These are phyloP conservation scores for Dicentrarchus labrax DNA, from an alignment of 2,113 vertebrate genomes.

Conservation along the genomic window DNA sequence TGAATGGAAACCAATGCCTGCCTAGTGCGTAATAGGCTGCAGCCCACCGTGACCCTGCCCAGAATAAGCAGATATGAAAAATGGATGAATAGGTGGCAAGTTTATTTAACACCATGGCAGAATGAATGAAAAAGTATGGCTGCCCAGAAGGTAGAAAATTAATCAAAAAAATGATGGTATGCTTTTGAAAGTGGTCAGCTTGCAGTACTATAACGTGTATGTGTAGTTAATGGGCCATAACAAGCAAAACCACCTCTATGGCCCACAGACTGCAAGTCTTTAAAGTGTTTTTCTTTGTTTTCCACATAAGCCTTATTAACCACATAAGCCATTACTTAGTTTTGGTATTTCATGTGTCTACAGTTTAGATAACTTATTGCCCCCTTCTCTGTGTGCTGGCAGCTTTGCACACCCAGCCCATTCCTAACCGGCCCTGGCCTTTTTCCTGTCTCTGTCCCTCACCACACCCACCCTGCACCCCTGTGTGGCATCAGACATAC, in stretches of 20 bases:
- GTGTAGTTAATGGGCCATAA: slow-evolving; percentile 16
- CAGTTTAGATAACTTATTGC: slow-evolving; percentile 73
- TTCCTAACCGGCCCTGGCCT: slow-evolving; percentile 49
- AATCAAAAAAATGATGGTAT: neutral
- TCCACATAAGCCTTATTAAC: slow-evolving; percentile 36
- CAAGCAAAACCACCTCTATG: slow-evolving; percentile 10
- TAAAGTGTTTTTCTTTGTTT: slow-evolving; percentile 31
- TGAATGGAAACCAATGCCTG: neutral
- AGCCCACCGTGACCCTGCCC: neutral
- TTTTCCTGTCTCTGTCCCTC: slow-evolving; percentile 58
- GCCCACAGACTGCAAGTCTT: neutral
- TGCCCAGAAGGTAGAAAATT: neutral
- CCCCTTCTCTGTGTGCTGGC: slow-evolving; percentile 32
- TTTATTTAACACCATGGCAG: neutral
- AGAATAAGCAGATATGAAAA: neutral
- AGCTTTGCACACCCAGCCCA: slow-evolving; percentile 44
- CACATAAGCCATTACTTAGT: slow-evolving; percentile 32
- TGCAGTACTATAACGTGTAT: neutral
- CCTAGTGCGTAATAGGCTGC: neutral
- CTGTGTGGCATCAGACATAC: slow-evolving; percentile 70
- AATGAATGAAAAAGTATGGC: neutral
- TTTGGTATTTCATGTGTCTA: slow-evolving; percentile 51
- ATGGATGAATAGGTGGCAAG: neutral
- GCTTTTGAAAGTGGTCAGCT: slow-evolving; percentile 12
- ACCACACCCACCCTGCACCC: slow-evolving; percentile 59